Conservation (phyloP, 1,140 invertebrate genomes). For the Hirudo medicinalis region DNA sequence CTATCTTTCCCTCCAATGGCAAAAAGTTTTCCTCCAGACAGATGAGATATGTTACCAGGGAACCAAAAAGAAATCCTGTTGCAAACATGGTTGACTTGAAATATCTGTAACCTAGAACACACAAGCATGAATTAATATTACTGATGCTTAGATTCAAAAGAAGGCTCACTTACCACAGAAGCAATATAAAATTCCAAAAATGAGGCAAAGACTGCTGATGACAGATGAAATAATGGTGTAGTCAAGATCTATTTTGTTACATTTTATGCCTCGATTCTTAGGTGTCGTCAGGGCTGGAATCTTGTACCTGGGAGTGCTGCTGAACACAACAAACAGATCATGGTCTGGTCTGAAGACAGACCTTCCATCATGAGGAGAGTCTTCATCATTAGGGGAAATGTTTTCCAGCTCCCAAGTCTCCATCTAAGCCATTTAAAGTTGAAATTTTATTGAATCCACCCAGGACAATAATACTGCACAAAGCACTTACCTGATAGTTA, state of each 20-base stretch:
- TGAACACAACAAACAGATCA: constrained; percentile 18
- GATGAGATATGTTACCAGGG: constrained; percentile 62
- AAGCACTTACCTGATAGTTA: no score
- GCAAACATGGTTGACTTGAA: constrained; percentile 80
- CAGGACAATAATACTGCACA: no score
- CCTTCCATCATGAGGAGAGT: not conserved
- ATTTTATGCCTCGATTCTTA: constrained; percentile 26
- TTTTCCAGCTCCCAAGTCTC: constrained; percentile 1
- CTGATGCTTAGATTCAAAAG: not conserved
- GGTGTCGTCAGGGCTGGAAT: constrained; percentile 11
- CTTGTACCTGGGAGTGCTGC: not conserved
- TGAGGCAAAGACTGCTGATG: constrained; percentile 48
- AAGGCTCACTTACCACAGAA: constrained; percentile 47
- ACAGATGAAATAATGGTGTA: constrained; percentile 47
- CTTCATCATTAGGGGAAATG: not conserved
- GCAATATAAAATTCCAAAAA: constrained; percentile 52
- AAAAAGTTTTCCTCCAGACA: constrained; percentile 60
- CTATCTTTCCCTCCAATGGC: constrained; percentile 59
- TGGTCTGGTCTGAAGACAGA: not conserved
- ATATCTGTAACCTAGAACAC: constrained; percentile 65
- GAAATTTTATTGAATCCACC: no score
- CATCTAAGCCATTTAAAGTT: not conserved
- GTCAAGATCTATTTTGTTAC: constrained; percentile 44
- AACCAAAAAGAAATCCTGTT: constrained; percentile 70
- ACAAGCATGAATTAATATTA: constrained; percentile 17